phyloP scores from a whole-genome alignment of 2,888 invertebrate genomes.

The Hermodice carunculata region DNA sequence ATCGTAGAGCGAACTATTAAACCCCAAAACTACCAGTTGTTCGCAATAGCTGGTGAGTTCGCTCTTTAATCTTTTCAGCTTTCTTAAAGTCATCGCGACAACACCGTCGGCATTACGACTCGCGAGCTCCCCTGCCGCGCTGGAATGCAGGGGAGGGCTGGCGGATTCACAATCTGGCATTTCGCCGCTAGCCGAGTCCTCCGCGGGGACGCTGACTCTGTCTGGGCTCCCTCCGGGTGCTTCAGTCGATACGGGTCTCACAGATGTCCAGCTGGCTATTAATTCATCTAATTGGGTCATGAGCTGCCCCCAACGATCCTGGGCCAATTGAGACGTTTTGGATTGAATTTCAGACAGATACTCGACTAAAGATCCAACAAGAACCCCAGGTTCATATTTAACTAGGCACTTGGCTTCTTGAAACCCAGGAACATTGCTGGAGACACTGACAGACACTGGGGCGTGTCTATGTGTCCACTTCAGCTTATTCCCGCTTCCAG shows the following conservation, averaged over 20 bases:
- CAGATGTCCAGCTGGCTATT: no score
- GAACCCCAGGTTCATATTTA: not conserved
- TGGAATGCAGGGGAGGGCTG: no score
- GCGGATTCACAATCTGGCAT: no score
- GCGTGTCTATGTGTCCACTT: not conserved
- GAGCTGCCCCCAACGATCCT: not conserved
- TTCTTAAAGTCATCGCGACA: not conserved
- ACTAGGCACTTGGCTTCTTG: not conserved
- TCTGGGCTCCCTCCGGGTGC: no score
- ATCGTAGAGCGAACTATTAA: slow-evolving; percentile 10
- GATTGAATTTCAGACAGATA: not conserved
- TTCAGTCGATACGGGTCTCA: no score
- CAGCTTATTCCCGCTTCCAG: not conserved
- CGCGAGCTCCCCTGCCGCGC: no score
- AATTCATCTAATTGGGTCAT: no score
- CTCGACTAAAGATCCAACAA: not conserved
- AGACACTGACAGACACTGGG: not conserved
- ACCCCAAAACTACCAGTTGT: not conserved
- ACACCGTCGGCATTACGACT: no score
- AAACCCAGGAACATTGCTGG: not conserved
- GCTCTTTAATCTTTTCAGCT: not conserved
- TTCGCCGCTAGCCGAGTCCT: no score
- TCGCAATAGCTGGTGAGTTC: not conserved
- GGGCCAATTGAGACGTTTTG: not conserved
- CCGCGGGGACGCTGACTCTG: no score